Conservation (phyloP, 2,113 vertebrate species). For the Hymenochirus boettgeri region DNA sequence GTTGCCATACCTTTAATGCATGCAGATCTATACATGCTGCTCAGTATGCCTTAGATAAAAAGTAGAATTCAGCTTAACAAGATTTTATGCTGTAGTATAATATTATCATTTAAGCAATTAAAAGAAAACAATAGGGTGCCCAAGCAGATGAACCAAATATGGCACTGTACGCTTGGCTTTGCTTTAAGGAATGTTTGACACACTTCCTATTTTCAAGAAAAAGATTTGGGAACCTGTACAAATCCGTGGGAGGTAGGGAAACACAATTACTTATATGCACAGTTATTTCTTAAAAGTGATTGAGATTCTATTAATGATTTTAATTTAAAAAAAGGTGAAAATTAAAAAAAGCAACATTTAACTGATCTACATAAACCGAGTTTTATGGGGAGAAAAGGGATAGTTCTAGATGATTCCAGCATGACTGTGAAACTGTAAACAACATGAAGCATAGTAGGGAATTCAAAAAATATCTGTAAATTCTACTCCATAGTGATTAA, state of each 20-base stretch:
- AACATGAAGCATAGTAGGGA: too few species aligned
- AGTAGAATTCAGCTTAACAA: conserved; percentile 20
- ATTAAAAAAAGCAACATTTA: too few species aligned
- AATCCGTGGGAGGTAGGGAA: not conserved
- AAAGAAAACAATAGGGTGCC: conserved; percentile 11
- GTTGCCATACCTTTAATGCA: conserved; percentile 25
- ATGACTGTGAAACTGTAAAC: too few species aligned
- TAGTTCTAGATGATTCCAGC: too few species aligned
- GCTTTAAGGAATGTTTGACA: not conserved
- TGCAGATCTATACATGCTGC: conserved; percentile 32
- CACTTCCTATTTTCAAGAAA: not conserved
- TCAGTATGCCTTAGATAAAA: conserved; percentile 28
- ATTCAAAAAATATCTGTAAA: too few species aligned
- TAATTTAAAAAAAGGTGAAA: too few species aligned
- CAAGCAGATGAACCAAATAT: not conserved
- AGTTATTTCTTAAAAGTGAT: too few species aligned
- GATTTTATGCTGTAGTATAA: conserved; percentile 19
- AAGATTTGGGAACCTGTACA: conserved; percentile 18
- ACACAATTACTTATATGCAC: conserved; percentile 2
- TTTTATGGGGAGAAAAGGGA: too few species aligned
- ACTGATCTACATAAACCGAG: too few species aligned
- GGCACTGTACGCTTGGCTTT: not conserved
- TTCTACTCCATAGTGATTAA: too few species aligned
- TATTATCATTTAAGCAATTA: conserved; percentile 20
- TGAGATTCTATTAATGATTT: too few species aligned